These are phyloP conservation scores for Rhea pennata DNA, from an alignment of 2,113 vertebrate genomes.

Conservation along the genomic window DNA sequence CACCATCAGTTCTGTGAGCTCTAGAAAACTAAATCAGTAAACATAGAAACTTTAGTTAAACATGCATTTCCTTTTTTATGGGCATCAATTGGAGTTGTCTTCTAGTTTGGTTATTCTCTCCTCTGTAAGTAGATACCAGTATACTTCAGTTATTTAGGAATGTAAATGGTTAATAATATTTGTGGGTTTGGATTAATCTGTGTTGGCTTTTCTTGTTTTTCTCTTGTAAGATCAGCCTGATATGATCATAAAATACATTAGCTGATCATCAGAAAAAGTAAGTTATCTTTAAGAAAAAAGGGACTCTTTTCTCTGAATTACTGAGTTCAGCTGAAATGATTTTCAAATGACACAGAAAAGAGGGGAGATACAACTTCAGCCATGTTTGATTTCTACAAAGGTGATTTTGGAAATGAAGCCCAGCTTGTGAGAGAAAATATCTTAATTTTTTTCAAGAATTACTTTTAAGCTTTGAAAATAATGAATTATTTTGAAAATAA, in stretches of 20 bases:
- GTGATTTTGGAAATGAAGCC: neutral
- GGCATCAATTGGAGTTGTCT: neutral
- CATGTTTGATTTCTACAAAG: neutral
- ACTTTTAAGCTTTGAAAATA: neutral
- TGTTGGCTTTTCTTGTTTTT: neutral
- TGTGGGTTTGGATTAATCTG: neutral
- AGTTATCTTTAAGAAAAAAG: neutral
- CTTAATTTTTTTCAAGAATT: neutral
- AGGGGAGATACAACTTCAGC: neutral
- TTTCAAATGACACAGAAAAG: neutral
- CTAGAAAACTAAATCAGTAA: neutral
- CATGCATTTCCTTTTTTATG: accelerated
- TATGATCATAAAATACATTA: neutral
- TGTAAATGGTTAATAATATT: neutral
- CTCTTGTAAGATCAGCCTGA: neutral
- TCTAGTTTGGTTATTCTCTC: neutral
- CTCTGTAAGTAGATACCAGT: neutral
- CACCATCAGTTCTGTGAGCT: neutral
- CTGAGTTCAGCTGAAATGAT: neutral
- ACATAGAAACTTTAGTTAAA: neutral
- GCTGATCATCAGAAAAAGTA: neutral
- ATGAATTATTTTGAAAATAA: neutral
- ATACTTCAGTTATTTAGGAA: neutral
- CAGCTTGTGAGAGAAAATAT: neutral
- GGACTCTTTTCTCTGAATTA: neutral